These are phyloP conservation scores for Columbina picui DNA, from an alignment of 2,113 vertebrate genomes.

Conservation along the genomic window DNA sequence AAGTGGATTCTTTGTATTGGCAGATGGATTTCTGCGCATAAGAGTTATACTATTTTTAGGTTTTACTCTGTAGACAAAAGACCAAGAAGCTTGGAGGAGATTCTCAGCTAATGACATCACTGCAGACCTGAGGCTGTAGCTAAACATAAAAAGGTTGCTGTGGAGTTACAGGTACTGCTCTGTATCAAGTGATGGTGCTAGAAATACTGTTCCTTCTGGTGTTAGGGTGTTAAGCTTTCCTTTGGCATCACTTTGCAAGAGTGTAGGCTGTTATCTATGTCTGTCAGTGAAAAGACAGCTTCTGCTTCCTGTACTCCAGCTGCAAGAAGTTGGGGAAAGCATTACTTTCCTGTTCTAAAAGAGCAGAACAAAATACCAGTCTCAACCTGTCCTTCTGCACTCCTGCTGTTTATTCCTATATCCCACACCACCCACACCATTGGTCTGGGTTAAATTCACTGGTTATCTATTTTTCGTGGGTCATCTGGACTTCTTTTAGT, in stretches of 20 bases:
- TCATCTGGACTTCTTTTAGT: background rate
- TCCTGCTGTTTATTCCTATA: background rate
- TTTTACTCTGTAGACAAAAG: background rate
- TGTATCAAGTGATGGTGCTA: background rate
- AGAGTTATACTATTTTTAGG: background rate
- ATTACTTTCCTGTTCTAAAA: background rate
- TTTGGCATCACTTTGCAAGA: background rate
- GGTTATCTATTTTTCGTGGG: background rate
- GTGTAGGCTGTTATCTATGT: background rate
- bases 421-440: background rate
- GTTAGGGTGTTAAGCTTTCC: background rate
- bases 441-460: background rate
- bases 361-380: background rate
- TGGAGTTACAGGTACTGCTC: background rate
- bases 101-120: background rate
- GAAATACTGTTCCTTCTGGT: background rate
- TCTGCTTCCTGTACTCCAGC: background rate
- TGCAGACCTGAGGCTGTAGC: background rate
- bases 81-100: background rate
- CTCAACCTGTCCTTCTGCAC: background rate
- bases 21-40: background rate
- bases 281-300: background rate
- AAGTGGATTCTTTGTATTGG: background rate
- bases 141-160: background rate
- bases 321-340: background rate